Evolutionary conservation across 1,140 invertebrate species (phyloP).

Genomic region (Camponotus pennsylvanicus): DNA sequence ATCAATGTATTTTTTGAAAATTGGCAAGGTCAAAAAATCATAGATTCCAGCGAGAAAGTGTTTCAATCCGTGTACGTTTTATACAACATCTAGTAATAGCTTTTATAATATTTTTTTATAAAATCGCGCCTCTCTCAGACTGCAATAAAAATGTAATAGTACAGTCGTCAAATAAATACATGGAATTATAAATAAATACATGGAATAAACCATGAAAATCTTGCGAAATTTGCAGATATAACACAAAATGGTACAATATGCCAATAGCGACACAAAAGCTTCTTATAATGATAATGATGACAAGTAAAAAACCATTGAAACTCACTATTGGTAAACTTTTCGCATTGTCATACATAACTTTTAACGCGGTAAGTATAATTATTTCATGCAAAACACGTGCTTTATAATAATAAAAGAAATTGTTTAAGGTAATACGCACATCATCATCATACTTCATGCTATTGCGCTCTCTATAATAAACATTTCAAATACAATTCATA

Average conservation of each 20-base stretch:
- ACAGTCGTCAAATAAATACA: background rate
- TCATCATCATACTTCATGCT: conserved; percentile 59
- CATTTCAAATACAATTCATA: background rate
- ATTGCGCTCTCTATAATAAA: background rate
- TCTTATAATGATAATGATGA: conserved; percentile 33
- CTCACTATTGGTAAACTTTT: background rate
- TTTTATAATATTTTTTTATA: background rate
- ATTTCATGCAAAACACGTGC: background rate
- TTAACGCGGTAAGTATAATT: conserved; percentile 30
- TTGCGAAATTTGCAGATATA: conserved; percentile 24
- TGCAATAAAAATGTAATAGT: background rate
- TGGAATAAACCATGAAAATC: background rate
- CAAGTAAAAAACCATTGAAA: background rate
- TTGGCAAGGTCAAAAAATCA: conserved; percentile 51
- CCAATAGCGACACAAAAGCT: conserved; percentile 16
- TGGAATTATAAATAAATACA: background rate
- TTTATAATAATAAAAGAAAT: background rate
- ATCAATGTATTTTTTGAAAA: conserved; percentile 24
- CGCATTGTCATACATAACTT: conserved; percentile 25
- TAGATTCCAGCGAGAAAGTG: conserved; percentile 36
- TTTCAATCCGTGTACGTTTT: conserved; percentile 32
- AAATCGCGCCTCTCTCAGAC: background rate
- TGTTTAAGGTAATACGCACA: conserved; percentile 68
- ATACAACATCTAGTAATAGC: background rate
- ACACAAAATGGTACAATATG: conserved; percentile 35